phyloP scores from a whole-genome alignment of 2,113 vertebrate species.

The Cavia aperea region DNA sequence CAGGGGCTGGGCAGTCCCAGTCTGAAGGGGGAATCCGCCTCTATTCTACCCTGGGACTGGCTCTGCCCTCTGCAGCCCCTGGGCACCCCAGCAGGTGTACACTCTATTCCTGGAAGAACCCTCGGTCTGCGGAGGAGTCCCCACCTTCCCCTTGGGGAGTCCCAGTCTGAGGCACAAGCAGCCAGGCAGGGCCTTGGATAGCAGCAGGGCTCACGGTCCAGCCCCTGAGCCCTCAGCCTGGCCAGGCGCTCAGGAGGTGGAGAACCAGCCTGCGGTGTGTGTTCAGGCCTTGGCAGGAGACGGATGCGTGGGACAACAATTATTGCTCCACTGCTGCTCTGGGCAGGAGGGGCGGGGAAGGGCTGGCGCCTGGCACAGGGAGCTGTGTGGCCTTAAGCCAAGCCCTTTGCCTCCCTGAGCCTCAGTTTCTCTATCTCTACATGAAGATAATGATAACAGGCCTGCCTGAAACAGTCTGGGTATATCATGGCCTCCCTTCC shows the following conservation, averaged over 20 bases:
- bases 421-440: not conserved
- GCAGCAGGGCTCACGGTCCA: not conserved
- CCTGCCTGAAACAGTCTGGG: not conserved
- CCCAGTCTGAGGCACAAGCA: not conserved
- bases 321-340: not conserved
- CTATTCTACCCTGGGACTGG: not conserved
- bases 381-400: not conserved
- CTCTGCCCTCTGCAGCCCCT: not conserved
- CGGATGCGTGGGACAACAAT: slow-evolving; percentile 8
- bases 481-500: not conserved
- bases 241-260: not conserved
- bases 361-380: not conserved
- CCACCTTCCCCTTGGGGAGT: not conserved
- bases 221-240: not conserved
- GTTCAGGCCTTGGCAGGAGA: slow-evolving; percentile 34
- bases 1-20: not conserved
- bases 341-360: not conserved
- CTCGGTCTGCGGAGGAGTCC: not conserved
- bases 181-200: not conserved
- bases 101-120: not conserved
- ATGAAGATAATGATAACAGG: accelerated
- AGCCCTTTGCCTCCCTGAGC: not conserved
- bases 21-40: accelerated
- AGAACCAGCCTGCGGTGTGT: not conserved
- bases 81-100: not conserved